A percentile compares a stretch with the other conserved stretches of the same genome.
Evolutionary conservation across 2,113 vertebrate genomes (phyloP).

Genomic region (Zosterops borbonicus): DNA sequence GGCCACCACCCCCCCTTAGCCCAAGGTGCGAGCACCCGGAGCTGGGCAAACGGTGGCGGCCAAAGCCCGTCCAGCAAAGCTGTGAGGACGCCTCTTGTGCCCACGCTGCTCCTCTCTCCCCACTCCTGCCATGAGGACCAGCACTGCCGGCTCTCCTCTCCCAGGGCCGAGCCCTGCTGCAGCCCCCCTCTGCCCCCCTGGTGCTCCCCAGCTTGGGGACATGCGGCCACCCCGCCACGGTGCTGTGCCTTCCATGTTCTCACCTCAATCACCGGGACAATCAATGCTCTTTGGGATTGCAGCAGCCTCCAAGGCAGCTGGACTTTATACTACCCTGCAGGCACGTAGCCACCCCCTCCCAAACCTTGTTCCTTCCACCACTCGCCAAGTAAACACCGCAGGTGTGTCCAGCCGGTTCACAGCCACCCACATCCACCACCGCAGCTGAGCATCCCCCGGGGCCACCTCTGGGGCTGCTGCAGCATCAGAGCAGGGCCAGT

Average conservation of each 20-base stretch:
- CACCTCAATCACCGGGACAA: not conserved
- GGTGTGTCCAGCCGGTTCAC: not conserved
- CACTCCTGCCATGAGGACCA: accelerated
- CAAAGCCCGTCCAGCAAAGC: not conserved
- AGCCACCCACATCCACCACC: not conserved
- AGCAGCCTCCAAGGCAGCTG: not conserved
- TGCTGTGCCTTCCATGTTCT: not conserved
- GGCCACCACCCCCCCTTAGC: not conserved
- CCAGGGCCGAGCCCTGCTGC: accelerated
- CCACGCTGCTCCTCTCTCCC: accelerated
- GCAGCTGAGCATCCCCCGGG: accelerated
- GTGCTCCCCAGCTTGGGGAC: not conserved
- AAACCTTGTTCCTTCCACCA: not conserved
- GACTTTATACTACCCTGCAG: conserved; percentile 37
- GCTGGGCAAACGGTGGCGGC: not conserved
- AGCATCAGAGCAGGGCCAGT: not conserved
- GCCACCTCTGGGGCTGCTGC: not conserved
- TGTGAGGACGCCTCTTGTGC: accelerated
- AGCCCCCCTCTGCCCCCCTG: accelerated
- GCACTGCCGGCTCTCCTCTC: not conserved
- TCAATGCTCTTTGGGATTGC: not conserved
- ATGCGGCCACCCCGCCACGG: accelerated
- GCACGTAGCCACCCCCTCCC: not conserved
- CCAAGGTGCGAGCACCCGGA: not conserved
- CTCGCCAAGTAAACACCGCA: not conserved